Percentiles rank a stretch among this genome's conserved stretches.
These are phyloP conservation scores for Watsonalla cultraria DNA, from an alignment of 2,888 invertebrate species.

Conservation along the genomic window DNA sequence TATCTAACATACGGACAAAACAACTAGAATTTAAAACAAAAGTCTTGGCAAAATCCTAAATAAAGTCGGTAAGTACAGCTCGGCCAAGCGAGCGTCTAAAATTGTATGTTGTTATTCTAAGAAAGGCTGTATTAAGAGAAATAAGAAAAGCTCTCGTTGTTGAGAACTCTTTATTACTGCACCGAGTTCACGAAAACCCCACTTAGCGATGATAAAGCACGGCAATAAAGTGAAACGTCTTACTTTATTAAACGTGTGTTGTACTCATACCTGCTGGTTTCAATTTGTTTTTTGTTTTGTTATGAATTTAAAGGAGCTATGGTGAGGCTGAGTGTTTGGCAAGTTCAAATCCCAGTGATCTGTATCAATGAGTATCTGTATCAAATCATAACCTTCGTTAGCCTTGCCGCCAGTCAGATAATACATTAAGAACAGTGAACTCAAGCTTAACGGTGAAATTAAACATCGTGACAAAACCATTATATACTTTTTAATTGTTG, in stretches of 20 bases:
- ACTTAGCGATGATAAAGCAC: neutral
- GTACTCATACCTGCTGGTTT: neutral
- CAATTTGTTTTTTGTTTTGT: neutral
- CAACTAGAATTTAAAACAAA: neutral
- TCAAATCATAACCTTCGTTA: too few species aligned
- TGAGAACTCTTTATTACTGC: slow-evolving; percentile 22
- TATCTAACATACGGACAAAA: too few species aligned
- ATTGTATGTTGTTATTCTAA: slow-evolving; percentile 7
- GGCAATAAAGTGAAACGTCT: neutral
- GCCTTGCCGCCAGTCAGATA: too few species aligned
- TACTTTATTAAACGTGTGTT: neutral
- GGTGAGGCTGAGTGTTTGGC: too few species aligned
- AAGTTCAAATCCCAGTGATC: too few species aligned
- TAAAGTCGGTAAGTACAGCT: neutral
- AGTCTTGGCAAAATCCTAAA: neutral
- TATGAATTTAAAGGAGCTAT: too few species aligned
- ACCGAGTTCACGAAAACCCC: neutral
- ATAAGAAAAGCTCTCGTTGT: slow-evolving; percentile 14
- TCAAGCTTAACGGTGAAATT: too few species aligned
- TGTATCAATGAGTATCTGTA: too few species aligned
- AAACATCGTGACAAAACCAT: too few species aligned
- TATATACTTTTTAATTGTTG: too few species aligned
- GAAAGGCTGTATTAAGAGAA: slow-evolving; percentile 24
- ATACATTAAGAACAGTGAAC: too few species aligned
- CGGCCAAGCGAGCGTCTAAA: slow-evolving; percentile 22